These are phyloP conservation scores for Spondyliosoma cantharus DNA, from an alignment of 2,797 vertebrate species.

Conservation along the genomic window DNA sequence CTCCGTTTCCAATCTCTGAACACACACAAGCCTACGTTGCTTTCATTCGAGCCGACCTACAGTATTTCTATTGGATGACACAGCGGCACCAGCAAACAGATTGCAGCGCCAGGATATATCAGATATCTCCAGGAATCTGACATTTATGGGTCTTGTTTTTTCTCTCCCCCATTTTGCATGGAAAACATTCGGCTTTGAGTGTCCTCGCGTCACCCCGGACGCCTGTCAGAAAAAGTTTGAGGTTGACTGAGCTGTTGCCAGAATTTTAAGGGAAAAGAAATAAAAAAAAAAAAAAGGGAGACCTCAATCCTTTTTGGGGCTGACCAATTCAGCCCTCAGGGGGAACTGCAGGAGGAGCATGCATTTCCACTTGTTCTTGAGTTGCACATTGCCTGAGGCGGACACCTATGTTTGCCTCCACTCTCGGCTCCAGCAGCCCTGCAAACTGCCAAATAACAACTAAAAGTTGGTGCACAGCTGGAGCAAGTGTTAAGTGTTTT, in stretches of 20 bases:
- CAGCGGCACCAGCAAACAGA: slow-evolving; percentile 53
- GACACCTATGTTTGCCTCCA: slow-evolving; percentile 50
- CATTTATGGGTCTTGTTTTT: slow-evolving; percentile 72
- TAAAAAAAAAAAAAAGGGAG: neutral
- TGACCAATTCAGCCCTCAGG: slow-evolving; percentile 65
- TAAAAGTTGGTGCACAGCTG: slow-evolving; percentile 32
- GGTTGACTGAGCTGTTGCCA: slow-evolving; percentile 34
- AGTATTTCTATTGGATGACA: slow-evolving; percentile 65
- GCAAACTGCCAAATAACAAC: slow-evolving; percentile 47
- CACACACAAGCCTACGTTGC: slow-evolving; percentile 40
- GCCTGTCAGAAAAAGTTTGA: slow-evolving; percentile 55
- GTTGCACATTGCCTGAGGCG: slow-evolving; percentile 63
- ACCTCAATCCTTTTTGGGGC: slow-evolving; percentile 49
- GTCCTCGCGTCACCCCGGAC: slow-evolving; percentile 68
- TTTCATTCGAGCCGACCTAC: slow-evolving; percentile 53
- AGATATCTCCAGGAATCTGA: slow-evolving; percentile 72
- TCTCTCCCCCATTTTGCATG: slow-evolving; percentile 59
- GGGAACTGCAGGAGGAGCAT: slow-evolving; percentile 52
- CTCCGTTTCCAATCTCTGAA: slow-evolving; percentile 50
- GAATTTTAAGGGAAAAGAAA: slow-evolving; percentile 42
- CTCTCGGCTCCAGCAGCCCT: slow-evolving; percentile 46
- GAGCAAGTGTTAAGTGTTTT: slow-evolving; percentile 32
- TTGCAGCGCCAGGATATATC: slow-evolving; percentile 61
- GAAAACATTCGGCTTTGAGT: slow-evolving; percentile 53
- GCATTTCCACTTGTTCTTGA: slow-evolving; percentile 64